A percentile compares a stretch with the other conserved stretches of the same genome.
Conservation (phyloP, 2,888 invertebrate species). For the Phyllotreta striolata region DNA sequence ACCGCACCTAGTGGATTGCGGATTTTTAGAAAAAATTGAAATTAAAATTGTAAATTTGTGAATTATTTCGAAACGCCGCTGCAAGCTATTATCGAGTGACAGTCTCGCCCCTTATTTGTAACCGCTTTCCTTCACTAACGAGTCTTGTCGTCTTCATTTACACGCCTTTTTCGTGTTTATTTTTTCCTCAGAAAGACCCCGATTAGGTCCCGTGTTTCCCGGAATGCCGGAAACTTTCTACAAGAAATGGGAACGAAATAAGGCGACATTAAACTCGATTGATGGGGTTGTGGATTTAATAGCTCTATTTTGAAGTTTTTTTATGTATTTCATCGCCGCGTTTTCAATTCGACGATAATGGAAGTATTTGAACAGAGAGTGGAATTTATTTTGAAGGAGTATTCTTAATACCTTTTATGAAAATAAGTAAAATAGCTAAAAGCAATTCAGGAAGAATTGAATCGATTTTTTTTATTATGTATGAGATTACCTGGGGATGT, state of each 20-base stretch:
- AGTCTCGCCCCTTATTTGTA: constrained; percentile 17
- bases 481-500: no score
- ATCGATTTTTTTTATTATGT: no score
- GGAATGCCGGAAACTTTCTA: constrained; percentile 8
- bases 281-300: constrained; percentile 20
- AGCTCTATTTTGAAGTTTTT: neutral
- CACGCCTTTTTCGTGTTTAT: constrained; percentile 34
- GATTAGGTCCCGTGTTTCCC: constrained; percentile 20
- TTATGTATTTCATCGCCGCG: constrained; percentile 4
- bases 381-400: no score
- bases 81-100: constrained; percentile 10
- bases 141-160: constrained; percentile 29
- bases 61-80: constrained; percentile 8
- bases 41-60: constrained; percentile 5
- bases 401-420: no score
- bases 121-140: constrained; percentile 27
- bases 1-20: neutral
- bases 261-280: constrained; percentile 20
- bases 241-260: constrained; percentile 21
- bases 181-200: constrained; percentile 13
- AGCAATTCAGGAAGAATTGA: no score
- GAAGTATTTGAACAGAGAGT: neutral
- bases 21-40: neutral
- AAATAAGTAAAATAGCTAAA: no score
- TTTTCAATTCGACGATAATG: constrained; percentile 2